Evolutionary conservation across 2,113 vertebrate genomes (phyloP).

Genomic region (Solea solea): DNA sequence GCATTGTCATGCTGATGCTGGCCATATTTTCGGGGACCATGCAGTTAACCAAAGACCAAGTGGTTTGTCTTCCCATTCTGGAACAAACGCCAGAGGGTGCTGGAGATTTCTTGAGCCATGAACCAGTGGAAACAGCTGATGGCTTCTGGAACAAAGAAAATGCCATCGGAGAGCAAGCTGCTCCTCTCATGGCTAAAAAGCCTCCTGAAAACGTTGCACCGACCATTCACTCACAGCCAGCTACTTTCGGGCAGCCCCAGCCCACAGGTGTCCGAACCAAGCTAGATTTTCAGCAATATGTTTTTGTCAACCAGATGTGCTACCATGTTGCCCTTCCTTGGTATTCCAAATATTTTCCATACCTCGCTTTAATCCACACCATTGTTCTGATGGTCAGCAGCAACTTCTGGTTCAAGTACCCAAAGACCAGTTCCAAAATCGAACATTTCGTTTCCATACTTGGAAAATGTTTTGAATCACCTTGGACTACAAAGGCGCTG

Average conservation of each 20-base stretch:
- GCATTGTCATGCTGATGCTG: conserved; percentile 97
- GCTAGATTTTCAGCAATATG: conserved; percentile 98
- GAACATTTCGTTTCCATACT: conserved; percentile 98
- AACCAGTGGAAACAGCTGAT: conserved; percentile 51
- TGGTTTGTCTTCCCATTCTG: conserved; percentile 95
- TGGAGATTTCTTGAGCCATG: conserved; percentile 48
- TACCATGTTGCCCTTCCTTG: conserved; percentile 97
- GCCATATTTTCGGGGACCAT: conserved; percentile 99
- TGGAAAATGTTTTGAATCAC: conserved; percentile 97
- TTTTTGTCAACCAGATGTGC: conserved; percentile 99
- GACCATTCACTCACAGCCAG: conserved; percentile 72
- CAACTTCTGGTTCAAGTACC: conserved; percentile 99
- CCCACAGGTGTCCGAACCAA: conserved; percentile 91
- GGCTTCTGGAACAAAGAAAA: conserved; percentile 72
- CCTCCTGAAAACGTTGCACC: conserved; percentile 79
- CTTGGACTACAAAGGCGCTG: conserved; percentile 97
- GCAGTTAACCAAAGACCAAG: conserved; percentile 98
- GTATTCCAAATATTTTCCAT: conserved; percentile 99
- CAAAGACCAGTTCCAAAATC: conserved; percentile 98
- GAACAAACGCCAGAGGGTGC: conserved; percentile 76
- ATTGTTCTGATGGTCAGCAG: conserved; percentile 98
- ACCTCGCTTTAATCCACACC: conserved; percentile 97
- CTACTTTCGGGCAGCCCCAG: conserved; percentile 77
- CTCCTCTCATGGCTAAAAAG: conserved; percentile 79
- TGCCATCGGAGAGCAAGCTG: conserved; percentile 74